phyloP scores from a whole-genome alignment of 1,140 invertebrate species.

The Neelides sp. region DNA sequence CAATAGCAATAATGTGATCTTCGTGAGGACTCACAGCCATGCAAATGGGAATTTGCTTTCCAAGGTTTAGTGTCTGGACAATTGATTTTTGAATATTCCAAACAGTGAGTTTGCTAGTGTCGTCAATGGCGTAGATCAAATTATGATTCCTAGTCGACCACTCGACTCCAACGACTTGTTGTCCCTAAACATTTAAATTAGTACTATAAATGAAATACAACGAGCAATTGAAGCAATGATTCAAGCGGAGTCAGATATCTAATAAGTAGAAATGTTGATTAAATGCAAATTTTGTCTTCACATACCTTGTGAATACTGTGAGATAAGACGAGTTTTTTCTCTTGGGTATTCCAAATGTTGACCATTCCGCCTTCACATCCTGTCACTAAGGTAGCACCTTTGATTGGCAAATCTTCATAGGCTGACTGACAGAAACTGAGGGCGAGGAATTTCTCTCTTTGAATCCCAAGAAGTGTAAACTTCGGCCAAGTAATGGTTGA shows the following conservation, averaged over 20 bases:
- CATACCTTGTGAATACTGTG: conserved; percentile 16
- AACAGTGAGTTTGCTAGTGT: conserved; percentile 8
- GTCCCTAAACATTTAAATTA: no score
- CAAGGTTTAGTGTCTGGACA: conserved; percentile 2
- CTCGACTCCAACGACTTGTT: no score
- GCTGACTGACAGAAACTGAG: conserved; percentile 14
- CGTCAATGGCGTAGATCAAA: conserved; percentile 20
- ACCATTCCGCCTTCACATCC: conserved; percentile 21
- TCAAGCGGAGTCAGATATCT: no score
- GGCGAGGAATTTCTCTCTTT: conserved; percentile 11
- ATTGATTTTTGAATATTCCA: conserved; percentile 17
- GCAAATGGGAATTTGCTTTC: conserved; percentile 6
- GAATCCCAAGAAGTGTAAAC: conserved; percentile 16
- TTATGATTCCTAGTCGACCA: conserved; percentile 12
- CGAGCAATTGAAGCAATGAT: no score
- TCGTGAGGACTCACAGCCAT: conserved; percentile 22
- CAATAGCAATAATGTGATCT: conserved; percentile 25
- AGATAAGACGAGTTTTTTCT: conserved; percentile 4
- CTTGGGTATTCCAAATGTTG: conserved; percentile 19
- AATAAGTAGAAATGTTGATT: no score
- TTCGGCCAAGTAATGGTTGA: conserved; percentile 15
- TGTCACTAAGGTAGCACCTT: conserved; percentile 17
- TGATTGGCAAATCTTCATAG: conserved; percentile 8
- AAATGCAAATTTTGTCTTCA: no score
- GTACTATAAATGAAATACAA: no score